These are phyloP conservation scores for Tilapia sparmanii DNA, from an alignment of 2,113 vertebrate genomes.

Conservation along the genomic window DNA sequence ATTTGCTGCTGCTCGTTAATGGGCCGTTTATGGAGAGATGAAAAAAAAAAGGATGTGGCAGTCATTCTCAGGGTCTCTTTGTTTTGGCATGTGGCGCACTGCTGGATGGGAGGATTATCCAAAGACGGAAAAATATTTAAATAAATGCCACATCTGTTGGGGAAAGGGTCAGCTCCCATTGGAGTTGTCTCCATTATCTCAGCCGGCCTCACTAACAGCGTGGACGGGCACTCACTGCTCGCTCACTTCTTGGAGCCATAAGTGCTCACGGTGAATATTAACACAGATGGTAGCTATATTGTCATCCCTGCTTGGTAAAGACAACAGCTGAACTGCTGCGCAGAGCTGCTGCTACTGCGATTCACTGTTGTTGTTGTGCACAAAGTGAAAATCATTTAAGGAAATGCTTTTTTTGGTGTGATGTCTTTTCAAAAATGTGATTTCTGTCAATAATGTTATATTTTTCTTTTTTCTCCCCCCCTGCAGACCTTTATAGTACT, in stretches of 20 bases:
- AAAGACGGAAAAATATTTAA: conserved; percentile 62
- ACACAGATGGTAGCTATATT: not conserved
- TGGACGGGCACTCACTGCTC: not conserved
- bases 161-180: conserved; percentile 45
- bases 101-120: conserved; percentile 64
- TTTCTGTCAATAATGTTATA: not conserved
- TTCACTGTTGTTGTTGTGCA: not conserved
- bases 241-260: not conserved
- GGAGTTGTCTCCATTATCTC: conserved; percentile 49
- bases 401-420: not conserved
- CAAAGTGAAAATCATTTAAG: not conserved
- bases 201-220: not conserved
- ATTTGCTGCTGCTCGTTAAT: conserved; percentile 46
- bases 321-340: not conserved
- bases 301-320: not conserved
- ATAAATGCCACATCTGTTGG: conserved; percentile 69
- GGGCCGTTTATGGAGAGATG: conserved; percentile 46
- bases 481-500: conserved; percentile 96
- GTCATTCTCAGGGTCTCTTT: conserved; percentile 62
- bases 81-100: conserved; percentile 59
- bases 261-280: not conserved
- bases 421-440: not conserved
- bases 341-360: not conserved
- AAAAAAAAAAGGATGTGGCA: conserved; percentile 41
- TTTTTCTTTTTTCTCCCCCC: conserved; percentile 54